phyloP scores from a whole-genome alignment of 2,113 vertebrate species.

The Oreochromis niloticus region DNA sequence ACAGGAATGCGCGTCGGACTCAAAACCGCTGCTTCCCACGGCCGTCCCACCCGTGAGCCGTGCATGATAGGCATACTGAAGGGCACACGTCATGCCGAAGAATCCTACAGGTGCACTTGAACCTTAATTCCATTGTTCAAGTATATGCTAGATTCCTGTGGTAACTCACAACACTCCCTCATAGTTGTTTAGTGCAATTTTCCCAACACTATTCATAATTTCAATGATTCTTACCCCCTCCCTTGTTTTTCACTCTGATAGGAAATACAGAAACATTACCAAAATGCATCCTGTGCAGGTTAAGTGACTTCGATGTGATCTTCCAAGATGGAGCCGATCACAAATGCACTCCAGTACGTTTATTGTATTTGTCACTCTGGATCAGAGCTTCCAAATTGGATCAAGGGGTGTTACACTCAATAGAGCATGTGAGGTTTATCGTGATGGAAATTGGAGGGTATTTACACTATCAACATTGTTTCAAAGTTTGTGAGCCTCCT shows the following conservation, averaged over 20 bases:
- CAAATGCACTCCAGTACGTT: not conserved
- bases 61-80: conserved; percentile 45
- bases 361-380: not conserved
- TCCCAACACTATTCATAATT: not conserved
- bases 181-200: not conserved
- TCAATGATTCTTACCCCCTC: not conserved
- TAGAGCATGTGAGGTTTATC: conserved; percentile 10
- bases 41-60: conserved; percentile 54
- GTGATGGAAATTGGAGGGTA: conserved; percentile 11
- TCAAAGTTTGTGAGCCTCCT: conserved; percentile 6
- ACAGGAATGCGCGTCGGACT: conserved; percentile 66
- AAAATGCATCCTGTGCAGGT: not conserved
- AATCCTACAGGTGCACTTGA: conserved; percentile 56
- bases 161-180: not conserved
- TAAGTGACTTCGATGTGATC: not conserved
- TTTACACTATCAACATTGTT: conserved; percentile 19
- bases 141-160: not conserved
- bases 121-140: conserved; percentile 1
- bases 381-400: conserved; percentile 7
- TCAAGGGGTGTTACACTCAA: conserved; percentile 20
- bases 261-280: not conserved
- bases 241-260: not conserved
- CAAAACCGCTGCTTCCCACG: conserved; percentile 70
- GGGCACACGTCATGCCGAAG: conserved; percentile 26
- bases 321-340: not conserved